phyloP scores from a whole-genome alignment of 2,888 invertebrate genomes.

The Psylliodes chrysocephalus region DNA sequence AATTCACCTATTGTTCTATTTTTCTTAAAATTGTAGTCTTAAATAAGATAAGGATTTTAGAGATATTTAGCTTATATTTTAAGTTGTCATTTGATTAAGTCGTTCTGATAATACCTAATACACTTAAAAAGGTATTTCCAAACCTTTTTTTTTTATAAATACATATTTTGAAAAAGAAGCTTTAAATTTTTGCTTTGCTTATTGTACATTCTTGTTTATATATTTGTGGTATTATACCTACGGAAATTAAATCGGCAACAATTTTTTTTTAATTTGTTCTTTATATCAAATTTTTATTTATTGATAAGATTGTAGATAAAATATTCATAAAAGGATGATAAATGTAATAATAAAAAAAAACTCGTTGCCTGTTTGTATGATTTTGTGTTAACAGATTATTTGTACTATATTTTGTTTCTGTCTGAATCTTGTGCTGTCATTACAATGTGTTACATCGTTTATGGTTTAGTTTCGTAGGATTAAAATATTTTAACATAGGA shows the following conservation, averaged over 20 bases:
- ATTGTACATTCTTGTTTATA: neutral
- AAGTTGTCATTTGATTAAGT: too few relatives aligned
- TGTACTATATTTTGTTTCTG: constrained; percentile 13
- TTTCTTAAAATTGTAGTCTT: too few relatives aligned
- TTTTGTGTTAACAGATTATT: constrained; percentile 19
- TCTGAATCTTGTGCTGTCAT: constrained; percentile 44
- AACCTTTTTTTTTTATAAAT: too few relatives aligned
- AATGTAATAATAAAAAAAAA: neutral
- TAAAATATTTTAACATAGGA: neutral
- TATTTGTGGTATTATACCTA: too few relatives aligned
- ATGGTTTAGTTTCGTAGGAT: constrained; percentile 3
- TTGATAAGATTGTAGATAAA: neutral
- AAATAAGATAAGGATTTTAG: too few relatives aligned
- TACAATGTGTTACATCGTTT: constrained; percentile 51
- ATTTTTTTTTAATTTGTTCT: too few relatives aligned
- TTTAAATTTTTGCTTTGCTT: neutral
- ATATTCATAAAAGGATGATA: neutral
- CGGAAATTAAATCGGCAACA: too few relatives aligned
- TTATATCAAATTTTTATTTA: neutral
- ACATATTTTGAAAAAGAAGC: too few relatives aligned
- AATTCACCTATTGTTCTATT: too few relatives aligned
- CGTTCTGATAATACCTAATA: too few relatives aligned
- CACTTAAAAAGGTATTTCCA: too few relatives aligned
- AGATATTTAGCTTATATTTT: too few relatives aligned
- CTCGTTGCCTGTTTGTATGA: neutral